Base-by-base conservation (phyloP, 2,888 invertebrate species). In the Yponomeuta evonymella region DNA sequence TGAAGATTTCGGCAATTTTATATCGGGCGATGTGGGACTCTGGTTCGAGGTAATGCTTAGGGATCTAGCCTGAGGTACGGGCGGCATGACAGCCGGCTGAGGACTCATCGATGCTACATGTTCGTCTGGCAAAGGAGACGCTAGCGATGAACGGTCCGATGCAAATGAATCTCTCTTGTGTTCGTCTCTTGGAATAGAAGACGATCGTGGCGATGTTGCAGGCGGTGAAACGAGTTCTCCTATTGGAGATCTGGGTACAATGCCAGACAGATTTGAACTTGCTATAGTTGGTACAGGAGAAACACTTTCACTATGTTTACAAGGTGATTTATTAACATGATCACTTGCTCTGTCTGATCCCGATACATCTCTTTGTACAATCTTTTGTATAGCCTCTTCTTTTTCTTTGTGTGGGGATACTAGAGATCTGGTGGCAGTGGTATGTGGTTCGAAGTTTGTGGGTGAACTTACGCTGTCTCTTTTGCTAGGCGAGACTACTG, bases 161-260 rank as follows among this genome's bases (percentile, higher is more conserved):
- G 51, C 51, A 29, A 68, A 48, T 30, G 51, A 68, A 51, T 51
- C 23, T 68, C 68, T 48, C 68, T 68, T 51, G 23, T 68, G 48
- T 23, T 67, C 67, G 36, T 36, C 36, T 67, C 51, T 12, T 4
- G 51, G 51, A 58, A 58, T 58, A 58, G 51, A 58, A 15, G 51
- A 58, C 51, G 85, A 84, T 74, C 80, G 84, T 71, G 83, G 80
- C 71, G 81, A 81, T 75, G 86, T 80, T 71, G 78, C 76, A 71
- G 83, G 80, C 71, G 90, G 87, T 67, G 90, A 88, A 77, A 85
- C 89, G 75, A 86, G 86, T 74, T 76, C 80, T 74, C 83, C 82
- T 74, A 76, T 76, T 29, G 76, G 74, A 74, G 69, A 75, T 75
- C 15, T 74, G 69, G 70, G 70, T 67, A 30, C 71, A 72, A 63